Evolutionary conservation across 2,113 vertebrate genomes (phyloP), one percentile per base, ranked within the genome.

Genomic region (Callipepla californica): DNA sequence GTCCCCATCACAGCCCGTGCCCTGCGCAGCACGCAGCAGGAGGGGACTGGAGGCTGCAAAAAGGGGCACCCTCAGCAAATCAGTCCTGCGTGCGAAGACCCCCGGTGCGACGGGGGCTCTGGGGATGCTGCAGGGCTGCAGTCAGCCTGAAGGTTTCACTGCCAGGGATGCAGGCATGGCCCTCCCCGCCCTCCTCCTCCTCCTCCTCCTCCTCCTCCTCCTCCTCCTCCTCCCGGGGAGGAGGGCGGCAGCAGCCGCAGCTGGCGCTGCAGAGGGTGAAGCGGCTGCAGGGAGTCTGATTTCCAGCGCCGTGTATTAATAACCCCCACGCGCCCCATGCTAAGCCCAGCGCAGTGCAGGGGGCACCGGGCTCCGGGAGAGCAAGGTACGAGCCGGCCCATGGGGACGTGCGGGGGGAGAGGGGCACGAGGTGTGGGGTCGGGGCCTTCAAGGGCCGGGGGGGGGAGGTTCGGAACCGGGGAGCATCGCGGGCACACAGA

Each of bases 251-350:
- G 96, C 92, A 36, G 83, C 96, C 93, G 95, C 94, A 95, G 96
- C 97, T 96, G 97, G 95, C 94, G 87, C 92, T 84, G 96, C 97
- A 85, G 77, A 83, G 55, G 90, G 95, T 18, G 23, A 42, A 80
- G 80, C 61, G 80, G 80, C 95, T 89, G 94, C 92, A 44, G 44
- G 89, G 90, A 80, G 48, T 94, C 94, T 85, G 89, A 90, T 94
- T 97, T 93, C 94, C 81, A 68, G 44, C 86, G 23, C 40, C 16
- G 78, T 83, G 97, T 98, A 98, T 98, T 98, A 97, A 97, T 98
- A 98, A 95, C 95, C 59, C 55, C 93, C 78, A 83, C 88, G 75
- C 95, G 20, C 94, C 90, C 93, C 95, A 97, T 96, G 93, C 93
- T 55, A 32, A 90, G 72, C 88, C 96, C 96, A 97, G 97, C 63